Conservation (phyloP, 2,113 vertebrate species). For the Lepus americanus region DNA sequence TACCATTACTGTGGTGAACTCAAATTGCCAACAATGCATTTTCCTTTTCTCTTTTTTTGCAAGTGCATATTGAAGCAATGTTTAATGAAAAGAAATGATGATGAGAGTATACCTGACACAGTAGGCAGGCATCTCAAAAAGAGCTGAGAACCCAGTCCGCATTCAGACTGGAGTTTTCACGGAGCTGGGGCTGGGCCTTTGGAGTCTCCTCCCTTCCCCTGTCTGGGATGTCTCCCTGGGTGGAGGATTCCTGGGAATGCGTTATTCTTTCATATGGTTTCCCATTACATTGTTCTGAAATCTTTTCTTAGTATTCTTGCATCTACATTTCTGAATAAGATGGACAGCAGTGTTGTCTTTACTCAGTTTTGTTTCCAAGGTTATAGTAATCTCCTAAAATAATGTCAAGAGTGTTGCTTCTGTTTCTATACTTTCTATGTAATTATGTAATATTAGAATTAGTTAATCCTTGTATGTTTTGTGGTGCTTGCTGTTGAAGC, state of each 20-base stretch:
- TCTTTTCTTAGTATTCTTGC: not conserved
- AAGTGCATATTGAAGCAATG: no score
- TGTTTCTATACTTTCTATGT: slow-evolving; percentile 4
- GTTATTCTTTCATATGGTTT: not conserved
- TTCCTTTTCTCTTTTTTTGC: not conserved
- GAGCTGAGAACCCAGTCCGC: no score
- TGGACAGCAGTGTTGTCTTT: not conserved
- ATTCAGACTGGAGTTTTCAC: no score
- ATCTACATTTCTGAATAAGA: not conserved
- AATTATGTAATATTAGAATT: not conserved
- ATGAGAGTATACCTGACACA: no score
- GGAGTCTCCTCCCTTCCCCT: no score
- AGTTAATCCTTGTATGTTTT: not conserved
- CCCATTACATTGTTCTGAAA: not conserved
- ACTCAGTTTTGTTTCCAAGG: not conserved
- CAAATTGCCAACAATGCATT: not conserved
- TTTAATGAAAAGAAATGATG: no score
- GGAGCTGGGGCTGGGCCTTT: no score
- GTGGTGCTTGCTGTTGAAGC: not conserved
- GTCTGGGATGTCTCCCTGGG: no score
- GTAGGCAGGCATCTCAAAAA: no score
- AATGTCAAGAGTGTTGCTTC: not conserved
- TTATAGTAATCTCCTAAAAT: not conserved
- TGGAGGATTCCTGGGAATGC: no score
- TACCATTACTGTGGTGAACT: not conserved